These are phyloP conservation scores for Caenorhabditis sp. DNA, from an alignment of 2,888 invertebrate genomes.

Conservation along the genomic window DNA sequence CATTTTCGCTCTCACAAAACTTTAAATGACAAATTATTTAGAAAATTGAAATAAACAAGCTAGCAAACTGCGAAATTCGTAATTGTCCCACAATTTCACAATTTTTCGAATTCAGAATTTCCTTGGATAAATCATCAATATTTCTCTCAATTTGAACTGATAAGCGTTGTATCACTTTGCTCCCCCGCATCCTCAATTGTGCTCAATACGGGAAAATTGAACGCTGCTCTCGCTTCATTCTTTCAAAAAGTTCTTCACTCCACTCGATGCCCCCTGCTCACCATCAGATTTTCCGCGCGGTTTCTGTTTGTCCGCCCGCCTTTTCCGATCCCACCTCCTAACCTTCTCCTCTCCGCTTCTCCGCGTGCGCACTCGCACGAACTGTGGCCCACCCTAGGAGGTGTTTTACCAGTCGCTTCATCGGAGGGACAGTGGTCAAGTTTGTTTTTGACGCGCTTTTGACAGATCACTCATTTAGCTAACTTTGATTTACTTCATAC, in stretches of 20 bases:
- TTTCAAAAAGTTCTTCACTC: constrained; percentile 29
- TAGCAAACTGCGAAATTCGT: neutral
- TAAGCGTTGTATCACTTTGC: constrained; percentile 51
- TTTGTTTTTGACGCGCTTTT: constrained; percentile 60
- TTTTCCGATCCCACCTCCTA: constrained; percentile 62
- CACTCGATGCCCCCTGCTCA: constrained; percentile 49
- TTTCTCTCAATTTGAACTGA: constrained; percentile 29
- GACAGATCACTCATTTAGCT: constrained; percentile 44
- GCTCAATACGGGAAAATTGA: constrained; percentile 30
- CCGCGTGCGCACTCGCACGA: constrained; percentile 63
- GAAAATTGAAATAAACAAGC: neutral
- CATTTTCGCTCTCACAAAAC: neutral
- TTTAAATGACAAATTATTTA: neutral
- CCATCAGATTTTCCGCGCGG: constrained; percentile 58
- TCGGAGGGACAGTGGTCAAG: constrained; percentile 27
- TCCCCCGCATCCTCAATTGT: constrained; percentile 10
- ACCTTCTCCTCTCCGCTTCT: constrained; percentile 58
- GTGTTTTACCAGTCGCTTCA: constrained; percentile 55
- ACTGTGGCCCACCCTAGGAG: constrained; percentile 40
- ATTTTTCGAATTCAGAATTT: neutral
- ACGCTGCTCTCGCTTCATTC: constrained; percentile 37
- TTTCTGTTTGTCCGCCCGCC: constrained; percentile 60
- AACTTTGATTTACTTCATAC: constrained; percentile 21
- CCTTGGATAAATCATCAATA: neutral
- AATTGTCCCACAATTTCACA: neutral